Percentiles rank a stretch among this genome's conserved stretches.
Evolutionary conservation across 2,797 vertebrate species (phyloP).

Genomic region (Philypnodon macrostomus): DNA sequence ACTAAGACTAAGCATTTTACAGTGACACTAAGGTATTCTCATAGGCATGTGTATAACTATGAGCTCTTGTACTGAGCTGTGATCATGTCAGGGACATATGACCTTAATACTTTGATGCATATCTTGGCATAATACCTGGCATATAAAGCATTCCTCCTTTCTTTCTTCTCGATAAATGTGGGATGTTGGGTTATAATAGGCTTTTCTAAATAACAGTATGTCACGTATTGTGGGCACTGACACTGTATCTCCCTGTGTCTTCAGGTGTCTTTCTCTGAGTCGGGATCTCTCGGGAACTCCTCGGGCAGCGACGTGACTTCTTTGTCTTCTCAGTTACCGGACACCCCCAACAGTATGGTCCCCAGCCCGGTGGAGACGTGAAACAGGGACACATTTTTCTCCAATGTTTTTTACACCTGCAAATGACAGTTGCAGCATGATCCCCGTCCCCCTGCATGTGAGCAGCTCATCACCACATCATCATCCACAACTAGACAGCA

Average conservation of each 20-base stretch:
- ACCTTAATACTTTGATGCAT: conserved; percentile 3
- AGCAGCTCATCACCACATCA: conserved; percentile 75
- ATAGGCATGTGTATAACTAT: not conserved
- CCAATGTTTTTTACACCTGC: conserved; percentile 16
- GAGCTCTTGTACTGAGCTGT: not conserved
- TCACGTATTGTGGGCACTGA: conserved; percentile 10
- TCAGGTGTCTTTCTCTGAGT: conserved; percentile 96
- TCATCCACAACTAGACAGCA: conserved; percentile 40
- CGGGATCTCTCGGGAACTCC: conserved; percentile 93
- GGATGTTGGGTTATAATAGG: conserved; percentile 4
- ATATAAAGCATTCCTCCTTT: conserved; percentile 8
- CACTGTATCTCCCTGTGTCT: conserved; percentile 2
- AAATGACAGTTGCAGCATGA: conserved; percentile 67
- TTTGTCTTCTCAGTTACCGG: conserved; percentile 95
- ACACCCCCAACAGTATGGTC: conserved; percentile 99
- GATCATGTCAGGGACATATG: not conserved
- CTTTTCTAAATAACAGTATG: conserved; percentile 10
- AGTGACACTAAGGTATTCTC: not conserved
- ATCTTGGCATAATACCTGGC: conserved; percentile 3
- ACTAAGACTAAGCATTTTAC: too few species aligned
- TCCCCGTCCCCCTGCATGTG: conserved; percentile 78
- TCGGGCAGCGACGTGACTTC: conserved; percentile 97
- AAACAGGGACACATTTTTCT: conserved; percentile 49
- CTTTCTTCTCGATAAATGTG: conserved; percentile 8
- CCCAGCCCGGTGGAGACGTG: conserved; percentile 98